Conservation (phyloP, 2,113 vertebrate species). For the Odontophorus gujanensis region DNA sequence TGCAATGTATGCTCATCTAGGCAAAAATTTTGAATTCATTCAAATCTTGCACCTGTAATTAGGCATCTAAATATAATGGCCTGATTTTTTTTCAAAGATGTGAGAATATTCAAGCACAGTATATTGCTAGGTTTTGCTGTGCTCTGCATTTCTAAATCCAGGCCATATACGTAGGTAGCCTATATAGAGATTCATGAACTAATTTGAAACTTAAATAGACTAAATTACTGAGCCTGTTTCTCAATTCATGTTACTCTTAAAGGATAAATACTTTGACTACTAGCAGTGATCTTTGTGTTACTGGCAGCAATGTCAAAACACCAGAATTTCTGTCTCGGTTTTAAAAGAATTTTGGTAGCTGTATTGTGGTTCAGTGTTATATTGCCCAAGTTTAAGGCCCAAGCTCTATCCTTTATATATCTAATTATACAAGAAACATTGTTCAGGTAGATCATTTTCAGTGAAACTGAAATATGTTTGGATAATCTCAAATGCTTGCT, state of each 20-base stretch:
- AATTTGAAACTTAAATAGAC: constrained; percentile 21
- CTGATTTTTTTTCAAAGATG: not conserved
- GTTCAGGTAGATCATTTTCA: constrained; percentile 8
- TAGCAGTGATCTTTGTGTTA: not conserved
- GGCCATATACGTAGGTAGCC: constrained; percentile 43
- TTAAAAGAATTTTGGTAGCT: not conserved
- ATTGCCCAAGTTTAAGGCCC: not conserved
- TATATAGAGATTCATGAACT: constrained; percentile 44
- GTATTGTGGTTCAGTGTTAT: rapidly evolving
- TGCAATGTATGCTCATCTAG: not conserved
- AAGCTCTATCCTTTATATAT: not conserved
- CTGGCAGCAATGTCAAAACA: not conserved
- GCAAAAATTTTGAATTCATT: not conserved
- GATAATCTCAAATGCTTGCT: not conserved
- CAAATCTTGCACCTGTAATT: constrained; percentile 5
- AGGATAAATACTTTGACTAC: not conserved
- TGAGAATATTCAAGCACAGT: not conserved
- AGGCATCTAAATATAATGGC: constrained; percentile 50
- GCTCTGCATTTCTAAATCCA: constrained; percentile 57
- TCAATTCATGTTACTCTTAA: not conserved
- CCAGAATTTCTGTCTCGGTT: not conserved
- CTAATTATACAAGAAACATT: not conserved
- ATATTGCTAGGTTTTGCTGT: not conserved
- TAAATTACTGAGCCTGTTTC: not conserved
- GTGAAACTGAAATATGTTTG: not conserved